A percentile compares a stretch with the other conserved stretches of the same genome.
Evolutionary conservation across 2,888 invertebrate genomes (phyloP).

Genomic region (Synergus laeviventris): DNA sequence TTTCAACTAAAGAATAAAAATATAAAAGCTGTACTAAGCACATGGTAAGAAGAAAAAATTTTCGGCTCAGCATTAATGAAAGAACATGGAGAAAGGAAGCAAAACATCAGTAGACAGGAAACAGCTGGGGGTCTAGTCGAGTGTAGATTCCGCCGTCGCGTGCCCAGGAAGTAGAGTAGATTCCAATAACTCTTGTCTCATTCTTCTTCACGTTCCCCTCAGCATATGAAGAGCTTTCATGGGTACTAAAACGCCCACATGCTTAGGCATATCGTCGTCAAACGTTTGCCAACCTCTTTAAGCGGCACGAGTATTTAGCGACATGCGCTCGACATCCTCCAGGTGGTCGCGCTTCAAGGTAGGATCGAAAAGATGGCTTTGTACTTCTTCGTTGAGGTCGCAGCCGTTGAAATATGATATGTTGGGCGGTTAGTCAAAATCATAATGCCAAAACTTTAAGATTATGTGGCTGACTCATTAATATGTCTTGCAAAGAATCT

Average conservation of each 20-base stretch:
- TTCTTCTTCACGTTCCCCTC: constrained; percentile 20
- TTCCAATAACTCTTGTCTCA: constrained; percentile 29
- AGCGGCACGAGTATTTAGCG: constrained; percentile 58
- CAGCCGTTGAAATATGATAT: constrained; percentile 15
- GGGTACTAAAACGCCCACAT: constrained; percentile 32
- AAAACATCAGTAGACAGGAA: constrained; percentile 66
- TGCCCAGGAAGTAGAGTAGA: constrained; percentile 52
- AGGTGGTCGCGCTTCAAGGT: constrained; percentile 54
- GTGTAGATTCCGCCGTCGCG: constrained; percentile 64
- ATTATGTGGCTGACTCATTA: neutral
- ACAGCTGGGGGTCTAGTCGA: constrained; percentile 68
- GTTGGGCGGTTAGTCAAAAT: constrained; percentile 16
- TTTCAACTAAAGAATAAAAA: neutral
- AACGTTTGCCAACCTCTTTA: constrained; percentile 60
- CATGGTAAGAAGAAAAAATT: neutral
- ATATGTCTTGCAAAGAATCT: neutral
- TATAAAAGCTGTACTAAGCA: neutral
- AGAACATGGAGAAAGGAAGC: constrained; percentile 35
- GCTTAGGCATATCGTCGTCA: constrained; percentile 62
- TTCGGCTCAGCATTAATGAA: constrained; percentile 44
- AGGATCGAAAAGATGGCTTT: constrained; percentile 42
- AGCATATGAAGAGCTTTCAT: constrained; percentile 9
- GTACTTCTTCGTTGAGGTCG: constrained; percentile 13
- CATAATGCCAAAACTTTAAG: neutral
- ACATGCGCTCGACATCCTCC: constrained; percentile 59